phyloP scores from a whole-genome alignment of 2,113 vertebrate species.

The Indicator indicator region DNA sequence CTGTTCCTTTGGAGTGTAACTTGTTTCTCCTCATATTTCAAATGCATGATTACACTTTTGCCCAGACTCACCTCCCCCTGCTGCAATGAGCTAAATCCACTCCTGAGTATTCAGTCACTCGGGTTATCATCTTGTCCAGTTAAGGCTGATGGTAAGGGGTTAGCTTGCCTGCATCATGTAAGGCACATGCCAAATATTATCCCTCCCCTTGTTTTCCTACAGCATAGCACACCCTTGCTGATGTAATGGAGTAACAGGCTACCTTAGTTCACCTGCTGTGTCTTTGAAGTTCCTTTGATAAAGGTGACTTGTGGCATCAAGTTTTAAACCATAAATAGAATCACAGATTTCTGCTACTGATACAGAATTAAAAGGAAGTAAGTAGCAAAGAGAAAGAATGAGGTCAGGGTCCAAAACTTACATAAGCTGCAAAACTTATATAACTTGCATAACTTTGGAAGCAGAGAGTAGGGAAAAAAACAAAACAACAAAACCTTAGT shows the following conservation, averaged over 20 bases:
- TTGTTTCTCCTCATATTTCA: not conserved
- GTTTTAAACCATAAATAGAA: not conserved
- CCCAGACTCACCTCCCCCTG: fast-evolving
- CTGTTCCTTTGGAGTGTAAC: fast-evolving
- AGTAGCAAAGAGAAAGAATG: not conserved
- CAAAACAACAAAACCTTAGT: not conserved
- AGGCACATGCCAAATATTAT: not conserved
- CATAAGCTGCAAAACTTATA: not conserved
- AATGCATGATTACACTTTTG: not conserved
- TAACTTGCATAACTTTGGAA: not conserved
- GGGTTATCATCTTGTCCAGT: not conserved
- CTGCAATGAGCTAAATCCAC: not conserved
- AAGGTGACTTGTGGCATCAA: not conserved
- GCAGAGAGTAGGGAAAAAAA: not conserved
- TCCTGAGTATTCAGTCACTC: not conserved
- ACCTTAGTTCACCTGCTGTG: not conserved
- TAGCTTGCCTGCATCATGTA: not conserved
- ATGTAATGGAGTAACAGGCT: not conserved
- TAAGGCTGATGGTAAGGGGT: not conserved
- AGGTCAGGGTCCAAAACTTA: not conserved
- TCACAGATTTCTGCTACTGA: not conserved
- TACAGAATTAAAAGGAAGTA: not conserved
- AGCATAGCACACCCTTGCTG: not conserved
- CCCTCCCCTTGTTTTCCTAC: not conserved
- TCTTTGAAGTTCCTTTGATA: not conserved